Percentiles rank a stretch among this genome's conserved stretches.
phyloP scores from a whole-genome alignment of 2,888 invertebrate genomes.

The Gasteruption jaculator region DNA sequence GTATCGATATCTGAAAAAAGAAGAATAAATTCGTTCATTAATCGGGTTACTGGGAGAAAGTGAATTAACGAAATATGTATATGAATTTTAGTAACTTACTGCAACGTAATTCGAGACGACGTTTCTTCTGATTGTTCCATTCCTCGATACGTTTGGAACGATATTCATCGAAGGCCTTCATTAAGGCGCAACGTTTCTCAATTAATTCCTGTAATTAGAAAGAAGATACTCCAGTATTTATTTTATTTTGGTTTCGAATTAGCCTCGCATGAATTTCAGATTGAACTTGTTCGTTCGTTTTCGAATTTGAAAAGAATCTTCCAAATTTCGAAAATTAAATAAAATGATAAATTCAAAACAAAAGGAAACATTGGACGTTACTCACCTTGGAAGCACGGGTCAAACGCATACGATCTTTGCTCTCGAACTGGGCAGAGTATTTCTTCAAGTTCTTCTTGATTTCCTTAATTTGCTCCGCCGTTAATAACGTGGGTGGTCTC shows the following conservation, averaged over 20 bases:
- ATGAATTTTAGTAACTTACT: slow-evolving; percentile 60
- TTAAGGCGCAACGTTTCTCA: slow-evolving; percentile 83
- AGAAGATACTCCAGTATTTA: slow-evolving; percentile 5
- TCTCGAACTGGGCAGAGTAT: slow-evolving; percentile 92
- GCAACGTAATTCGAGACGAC: slow-evolving; percentile 79
- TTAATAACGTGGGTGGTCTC: slow-evolving; percentile 79
- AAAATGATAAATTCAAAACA: slow-evolving; percentile 3
- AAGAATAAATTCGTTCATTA: slow-evolving; percentile 18
- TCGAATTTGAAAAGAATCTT: not conserved
- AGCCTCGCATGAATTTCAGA: not conserved
- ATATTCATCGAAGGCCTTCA: slow-evolving; percentile 83
- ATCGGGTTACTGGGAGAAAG: not conserved
- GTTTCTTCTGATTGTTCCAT: slow-evolving; percentile 73
- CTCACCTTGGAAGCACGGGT: slow-evolving; percentile 83
- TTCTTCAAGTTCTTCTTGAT: slow-evolving; percentile 97
- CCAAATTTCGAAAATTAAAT: slow-evolving; percentile 1
- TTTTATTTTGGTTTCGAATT: not conserved
- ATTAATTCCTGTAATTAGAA: slow-evolving; percentile 66
- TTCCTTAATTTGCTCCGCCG: slow-evolving; percentile 84
- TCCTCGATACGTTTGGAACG: slow-evolving; percentile 70
- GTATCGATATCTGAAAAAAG: slow-evolving; percentile 79
- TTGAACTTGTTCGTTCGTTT: no score
- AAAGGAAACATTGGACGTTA: not conserved
- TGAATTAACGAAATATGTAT: not conserved
- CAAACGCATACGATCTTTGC: slow-evolving; percentile 89